Evolutionary conservation across 2,888 invertebrate genomes (phyloP).

Genomic region (Campaea margaritaria): DNA sequence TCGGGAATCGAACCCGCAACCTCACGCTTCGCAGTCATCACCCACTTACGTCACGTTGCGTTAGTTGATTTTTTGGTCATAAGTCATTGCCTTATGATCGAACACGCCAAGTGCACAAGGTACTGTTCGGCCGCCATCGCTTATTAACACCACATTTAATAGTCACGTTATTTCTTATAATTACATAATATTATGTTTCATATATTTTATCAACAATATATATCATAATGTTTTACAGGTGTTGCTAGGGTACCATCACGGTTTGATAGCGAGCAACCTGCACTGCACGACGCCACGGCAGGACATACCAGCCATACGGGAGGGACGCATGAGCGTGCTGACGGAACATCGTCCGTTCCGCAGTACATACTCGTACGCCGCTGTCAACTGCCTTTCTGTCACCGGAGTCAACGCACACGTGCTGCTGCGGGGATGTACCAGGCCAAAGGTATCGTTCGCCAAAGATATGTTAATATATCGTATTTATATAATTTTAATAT

Average conservation of each 20-base stretch:
- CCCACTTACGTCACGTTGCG: too few species aligned
- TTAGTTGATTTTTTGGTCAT: too few species aligned
- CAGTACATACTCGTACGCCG: conserved; percentile 77
- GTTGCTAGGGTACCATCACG: conserved; percentile 87
- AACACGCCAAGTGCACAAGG: too few species aligned
- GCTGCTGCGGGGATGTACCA: conserved; percentile 64
- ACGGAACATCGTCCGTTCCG: conserved; percentile 82
- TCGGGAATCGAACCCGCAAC: too few species aligned
- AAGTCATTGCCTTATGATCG: too few species aligned
- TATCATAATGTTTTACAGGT: conserved; percentile 57
- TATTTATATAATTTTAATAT: too few species aligned
- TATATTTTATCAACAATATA: background rate
- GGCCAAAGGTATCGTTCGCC: conserved; percentile 65
- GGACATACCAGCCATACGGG: conserved; percentile 77
- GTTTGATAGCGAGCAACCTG: conserved; percentile 89
- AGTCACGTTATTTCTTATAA: too few species aligned
- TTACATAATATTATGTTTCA: too few species aligned
- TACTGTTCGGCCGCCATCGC: too few species aligned
- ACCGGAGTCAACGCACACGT: conserved; percentile 68
- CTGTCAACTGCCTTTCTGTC: conserved; percentile 66
- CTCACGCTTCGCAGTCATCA: too few species aligned
- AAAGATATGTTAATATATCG: too few species aligned
- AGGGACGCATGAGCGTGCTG: conserved; percentile 84
- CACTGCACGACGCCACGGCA: conserved; percentile 86
- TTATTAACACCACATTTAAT: too few species aligned